Conservation (phyloP, 2,797 vertebrate species). For the Cetoscarus ocellatus region DNA sequence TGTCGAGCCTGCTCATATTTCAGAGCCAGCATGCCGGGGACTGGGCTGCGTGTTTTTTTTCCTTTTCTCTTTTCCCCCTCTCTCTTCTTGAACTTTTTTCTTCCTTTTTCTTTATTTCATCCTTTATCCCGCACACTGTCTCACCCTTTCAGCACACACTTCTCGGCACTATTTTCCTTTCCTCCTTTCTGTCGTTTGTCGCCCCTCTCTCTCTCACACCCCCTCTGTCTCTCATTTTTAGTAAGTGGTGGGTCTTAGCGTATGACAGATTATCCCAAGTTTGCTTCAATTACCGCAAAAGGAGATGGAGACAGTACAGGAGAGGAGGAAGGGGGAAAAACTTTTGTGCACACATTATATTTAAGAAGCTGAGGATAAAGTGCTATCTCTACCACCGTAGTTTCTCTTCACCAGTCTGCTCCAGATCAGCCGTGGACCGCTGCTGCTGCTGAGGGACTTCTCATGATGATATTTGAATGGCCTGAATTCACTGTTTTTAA, state of each 20-base stretch:
- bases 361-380: slow-evolving; percentile 90
- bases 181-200: slow-evolving; percentile 65
- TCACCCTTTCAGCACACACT: slow-evolving; percentile 75
- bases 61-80: slow-evolving; percentile 50
- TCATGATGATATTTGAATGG: slow-evolving; percentile 72
- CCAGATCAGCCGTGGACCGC: slow-evolving; percentile 64
- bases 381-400: slow-evolving; percentile 82
- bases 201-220: slow-evolving; percentile 47
- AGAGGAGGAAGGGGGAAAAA: slow-evolving; percentile 74
- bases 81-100: slow-evolving; percentile 81
- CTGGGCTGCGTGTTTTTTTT: slow-evolving; percentile 74
- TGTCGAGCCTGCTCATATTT: slow-evolving; percentile 99
- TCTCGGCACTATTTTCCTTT: slow-evolving; percentile 63
- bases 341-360: slow-evolving; percentile 90
- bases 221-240: slow-evolving; percentile 84
- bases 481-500: slow-evolving; percentile 72
- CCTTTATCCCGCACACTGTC: slow-evolving; percentile 84
- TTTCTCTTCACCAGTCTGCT: slow-evolving; percentile 72
- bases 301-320: slow-evolving; percentile 80
- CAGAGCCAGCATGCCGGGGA: slow-evolving; percentile 89
- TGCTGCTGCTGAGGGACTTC: slow-evolving; percentile 49
- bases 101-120: slow-evolving; percentile 82
- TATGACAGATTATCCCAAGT: slow-evolving; percentile 98
- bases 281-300: slow-evolving; percentile 92
- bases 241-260: slow-evolving; percentile 95